Evolutionary conservation across 1,140 invertebrate species (phyloP), one percentile per base, ranked within the genome.

Genomic region (Oreohelix idahoensis): DNA sequence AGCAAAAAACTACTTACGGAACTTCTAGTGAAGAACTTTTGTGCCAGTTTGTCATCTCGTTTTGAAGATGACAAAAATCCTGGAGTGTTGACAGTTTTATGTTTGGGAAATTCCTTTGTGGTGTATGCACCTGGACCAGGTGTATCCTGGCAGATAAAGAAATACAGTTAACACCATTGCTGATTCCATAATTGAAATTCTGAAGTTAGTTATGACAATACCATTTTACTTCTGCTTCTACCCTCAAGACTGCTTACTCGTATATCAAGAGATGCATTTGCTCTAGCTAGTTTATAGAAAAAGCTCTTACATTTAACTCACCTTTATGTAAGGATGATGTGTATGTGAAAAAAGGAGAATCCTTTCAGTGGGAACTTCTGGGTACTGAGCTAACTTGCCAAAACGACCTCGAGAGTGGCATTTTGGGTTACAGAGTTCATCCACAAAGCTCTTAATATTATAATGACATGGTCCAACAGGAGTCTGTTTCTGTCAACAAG

Each of bases 91-190:
- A 86, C 85, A 35, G 87, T 86, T 35, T 83, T 80, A 29, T 10
- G 20, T 84, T 89, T 89, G 20, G 83, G 79, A 42, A 88, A 63
- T 36, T 88, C 69, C n/a, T 83, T 83, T 45, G 83, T 86, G 10
- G 89, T 87, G 81, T 91, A 92, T 17, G 84, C 79, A 63, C 89
- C 90, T 73, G 91, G 91, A n/a, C 91, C 91, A n/a, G 91, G 91
- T 35, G 77, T 79, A 39, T 79, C 79, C 90, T 92, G 83, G 0
- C 83, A 85, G 63, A 73, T 26, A n/a, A 15, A 17, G 45, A 17
- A 8, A 17, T 49, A 17, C 45, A 49, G n/a, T n/a, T n/a, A n/a
- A n/a, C n/a, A n/a, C n/a, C n/a, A n/a, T n/a, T n/a, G n/a, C n/a
- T n/a, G n/a, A n/a, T n/a, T n/a, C n/a, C n/a, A n/a, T n/a, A n/a